These are phyloP conservation scores for Drosophila erecta DNA, from an alignment of 1,140 invertebrate species.

Conservation along the genomic window DNA sequence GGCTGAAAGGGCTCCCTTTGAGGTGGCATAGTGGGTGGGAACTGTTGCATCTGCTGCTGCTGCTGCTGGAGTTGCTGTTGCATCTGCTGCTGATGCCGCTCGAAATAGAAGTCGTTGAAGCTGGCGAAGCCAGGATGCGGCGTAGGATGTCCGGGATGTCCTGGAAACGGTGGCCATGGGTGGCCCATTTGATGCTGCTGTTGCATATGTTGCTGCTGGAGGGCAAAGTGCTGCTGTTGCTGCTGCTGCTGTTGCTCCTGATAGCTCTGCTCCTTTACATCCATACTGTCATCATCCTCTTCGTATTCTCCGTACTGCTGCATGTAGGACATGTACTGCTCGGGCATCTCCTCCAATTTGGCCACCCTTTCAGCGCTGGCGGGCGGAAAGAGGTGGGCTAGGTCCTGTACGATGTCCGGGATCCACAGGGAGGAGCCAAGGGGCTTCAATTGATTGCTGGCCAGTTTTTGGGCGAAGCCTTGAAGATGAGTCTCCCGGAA, in stretches of 20 bases:
- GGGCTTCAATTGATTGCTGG: constrained; percentile 73
- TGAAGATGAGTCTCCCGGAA: constrained; percentile 78
- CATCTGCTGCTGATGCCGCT: constrained; percentile 63
- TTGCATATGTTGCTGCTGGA: constrained; percentile 66
- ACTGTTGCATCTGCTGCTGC: constrained; percentile 41
- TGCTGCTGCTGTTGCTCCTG: constrained; percentile 72
- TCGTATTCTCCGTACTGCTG: constrained; percentile 81
- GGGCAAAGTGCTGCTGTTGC: constrained; percentile 59
- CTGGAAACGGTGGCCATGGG: constrained; percentile 59
- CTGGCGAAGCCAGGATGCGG: constrained; percentile 58
- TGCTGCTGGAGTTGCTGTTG: constrained; percentile 63
- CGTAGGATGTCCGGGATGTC: constrained; percentile 50
- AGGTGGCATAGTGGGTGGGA: constrained; percentile 29
- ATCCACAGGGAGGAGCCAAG: constrained; percentile 77
- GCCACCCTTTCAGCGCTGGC: constrained; percentile 76
- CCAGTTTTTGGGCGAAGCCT: constrained; percentile 77
- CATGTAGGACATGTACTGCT: constrained; percentile 80
- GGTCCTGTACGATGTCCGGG: constrained; percentile 76
- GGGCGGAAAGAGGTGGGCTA: constrained; percentile 75
- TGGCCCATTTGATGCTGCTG: constrained; percentile 55
- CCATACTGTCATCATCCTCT: constrained; percentile 78
- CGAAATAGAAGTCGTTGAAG: constrained; percentile 73
- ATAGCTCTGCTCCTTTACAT: constrained; percentile 68
- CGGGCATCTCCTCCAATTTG: constrained; percentile 78
- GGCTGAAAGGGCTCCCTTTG: constrained; percentile 69